phyloP scores from a whole-genome alignment of 2,888 invertebrate species.

The Sarcophaga caerulescens region DNA sequence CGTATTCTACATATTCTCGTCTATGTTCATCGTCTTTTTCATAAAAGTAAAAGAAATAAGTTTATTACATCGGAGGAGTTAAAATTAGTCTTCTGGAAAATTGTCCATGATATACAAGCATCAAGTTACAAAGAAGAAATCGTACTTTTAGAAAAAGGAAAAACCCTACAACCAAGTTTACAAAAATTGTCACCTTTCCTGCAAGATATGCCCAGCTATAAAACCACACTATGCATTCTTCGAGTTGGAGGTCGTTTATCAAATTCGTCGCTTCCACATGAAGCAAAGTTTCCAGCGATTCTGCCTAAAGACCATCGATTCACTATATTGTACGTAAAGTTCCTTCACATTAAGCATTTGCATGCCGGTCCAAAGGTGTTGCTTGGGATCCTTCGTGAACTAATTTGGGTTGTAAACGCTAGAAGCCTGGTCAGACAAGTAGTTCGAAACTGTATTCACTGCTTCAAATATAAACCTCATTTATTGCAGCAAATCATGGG shows the following conservation, averaged over 20 bases:
- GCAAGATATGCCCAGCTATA: neutral
- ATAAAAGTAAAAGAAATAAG: neutral
- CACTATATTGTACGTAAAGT: neutral
- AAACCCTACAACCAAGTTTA: neutral
- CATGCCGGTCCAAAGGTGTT: conserved; percentile 44
- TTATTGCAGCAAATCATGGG: conserved; percentile 60
- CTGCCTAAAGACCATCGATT: neutral
- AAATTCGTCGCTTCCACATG: conserved; percentile 63
- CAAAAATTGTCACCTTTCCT: neutral
- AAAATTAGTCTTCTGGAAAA: conserved; percentile 1
- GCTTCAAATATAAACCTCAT: conserved; percentile 46
- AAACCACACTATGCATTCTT: conserved; percentile 31
- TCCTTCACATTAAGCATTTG: neutral
- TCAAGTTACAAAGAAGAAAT: neutral
- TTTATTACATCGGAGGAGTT: conserved; percentile 6
- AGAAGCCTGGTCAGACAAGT: conserved; percentile 32
- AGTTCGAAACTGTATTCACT: conserved; percentile 50
- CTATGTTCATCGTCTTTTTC: conserved; percentile 4
- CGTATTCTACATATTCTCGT: neutral
- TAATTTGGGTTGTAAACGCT: conserved; percentile 40
- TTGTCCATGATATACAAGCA: too few relatives aligned
- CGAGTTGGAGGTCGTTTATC: conserved; percentile 57
- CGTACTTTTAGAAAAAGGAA: neutral
- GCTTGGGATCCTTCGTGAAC: conserved; percentile 55
- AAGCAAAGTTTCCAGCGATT: conserved; percentile 51